Conservation (phyloP, 2,113 vertebrate genomes). For the Taxidea taxus region DNA sequence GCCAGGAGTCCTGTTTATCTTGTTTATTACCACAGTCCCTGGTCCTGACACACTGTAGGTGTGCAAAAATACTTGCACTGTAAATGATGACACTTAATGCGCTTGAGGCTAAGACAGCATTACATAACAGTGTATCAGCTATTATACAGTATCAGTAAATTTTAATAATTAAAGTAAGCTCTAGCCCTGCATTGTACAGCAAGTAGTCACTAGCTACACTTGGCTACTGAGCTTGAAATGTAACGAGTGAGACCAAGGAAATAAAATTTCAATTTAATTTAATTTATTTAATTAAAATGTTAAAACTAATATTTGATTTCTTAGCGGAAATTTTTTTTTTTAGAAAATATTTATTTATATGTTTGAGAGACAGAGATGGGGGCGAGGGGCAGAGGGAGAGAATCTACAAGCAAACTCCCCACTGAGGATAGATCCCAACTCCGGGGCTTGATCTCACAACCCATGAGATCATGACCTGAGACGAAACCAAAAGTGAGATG, state of each 20-base stretch:
- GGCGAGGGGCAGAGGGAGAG: neutral
- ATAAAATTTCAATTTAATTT: neutral
- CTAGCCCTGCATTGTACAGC: neutral
- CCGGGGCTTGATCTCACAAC: neutral
- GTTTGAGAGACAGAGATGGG: neutral
- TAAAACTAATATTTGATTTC: neutral
- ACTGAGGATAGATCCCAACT: neutral
- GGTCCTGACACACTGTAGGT: neutral
- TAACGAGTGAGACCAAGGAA: neutral
- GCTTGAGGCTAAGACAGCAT: neutral
- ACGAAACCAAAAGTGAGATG: too few relatives aligned
- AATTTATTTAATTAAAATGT: neutral
- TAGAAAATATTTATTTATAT: neutral
- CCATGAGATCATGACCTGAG: neutral
- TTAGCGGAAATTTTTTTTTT: neutral
- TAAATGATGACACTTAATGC: neutral
- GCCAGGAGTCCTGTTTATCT: neutral
- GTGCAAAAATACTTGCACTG: neutral
- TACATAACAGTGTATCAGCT: neutral
- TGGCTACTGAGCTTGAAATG: neutral
- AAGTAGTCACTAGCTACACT: neutral
- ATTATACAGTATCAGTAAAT: neutral
- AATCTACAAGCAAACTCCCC: neutral
- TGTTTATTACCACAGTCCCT: neutral
- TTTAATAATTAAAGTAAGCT: neutral